phyloP scores from a whole-genome alignment of 2,113 vertebrate species.

The Chrysochloris asiatica region DNA sequence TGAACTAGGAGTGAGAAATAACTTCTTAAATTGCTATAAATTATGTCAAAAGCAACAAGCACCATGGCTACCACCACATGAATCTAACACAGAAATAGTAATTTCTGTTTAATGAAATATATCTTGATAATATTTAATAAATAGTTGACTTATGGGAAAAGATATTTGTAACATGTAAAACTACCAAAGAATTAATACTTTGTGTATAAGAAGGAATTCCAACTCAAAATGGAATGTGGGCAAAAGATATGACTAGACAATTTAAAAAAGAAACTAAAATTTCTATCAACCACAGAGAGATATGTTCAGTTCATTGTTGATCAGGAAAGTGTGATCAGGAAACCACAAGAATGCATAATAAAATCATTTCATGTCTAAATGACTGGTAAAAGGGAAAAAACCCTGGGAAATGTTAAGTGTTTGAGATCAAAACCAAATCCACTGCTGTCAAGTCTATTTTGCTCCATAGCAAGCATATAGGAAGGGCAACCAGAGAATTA shows the following conservation, averaged over 20 bases:
- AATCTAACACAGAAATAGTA: too few relatives aligned
- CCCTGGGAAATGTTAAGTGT: neutral
- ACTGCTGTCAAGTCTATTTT: too few relatives aligned
- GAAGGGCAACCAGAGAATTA: too few relatives aligned
- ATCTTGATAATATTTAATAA: neutral
- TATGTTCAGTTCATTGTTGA: neutral
- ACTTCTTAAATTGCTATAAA: conserved; percentile 25
- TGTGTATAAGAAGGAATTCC: conserved; percentile 9
- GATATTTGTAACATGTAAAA: neutral
- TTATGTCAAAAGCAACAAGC: conserved; percentile 52
- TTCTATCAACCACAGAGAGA: neutral
- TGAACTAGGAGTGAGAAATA: neutral
- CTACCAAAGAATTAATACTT: neutral
- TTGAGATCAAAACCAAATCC: neutral
- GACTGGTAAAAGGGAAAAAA: neutral
- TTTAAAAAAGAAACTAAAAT: neutral
- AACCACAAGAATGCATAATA: neutral
- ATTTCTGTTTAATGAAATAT: conserved; percentile 34
- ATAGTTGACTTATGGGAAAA: neutral
- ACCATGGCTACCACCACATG: neutral
- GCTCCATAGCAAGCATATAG: too few relatives aligned
- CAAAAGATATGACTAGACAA: neutral
- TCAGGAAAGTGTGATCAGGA: neutral
- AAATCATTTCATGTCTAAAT: neutral
- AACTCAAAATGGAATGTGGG: neutral